Evolutionary conservation across 2,888 invertebrate genomes (phyloP).

Genomic region (Apamea anceps): DNA sequence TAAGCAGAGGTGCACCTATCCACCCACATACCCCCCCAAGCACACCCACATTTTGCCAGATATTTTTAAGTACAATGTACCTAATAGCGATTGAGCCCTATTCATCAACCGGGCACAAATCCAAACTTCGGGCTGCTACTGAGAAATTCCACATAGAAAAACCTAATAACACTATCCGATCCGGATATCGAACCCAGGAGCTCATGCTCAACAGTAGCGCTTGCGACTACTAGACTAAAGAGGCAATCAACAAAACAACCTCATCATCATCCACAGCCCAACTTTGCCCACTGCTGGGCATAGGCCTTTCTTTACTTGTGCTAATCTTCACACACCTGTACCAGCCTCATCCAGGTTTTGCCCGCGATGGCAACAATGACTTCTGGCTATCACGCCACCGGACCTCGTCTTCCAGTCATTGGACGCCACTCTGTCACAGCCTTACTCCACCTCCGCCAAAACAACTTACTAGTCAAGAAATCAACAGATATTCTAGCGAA

Average conservation of each 20-base stretch:
- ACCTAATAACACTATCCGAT: background rate
- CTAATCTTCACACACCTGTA: too few relatives aligned
- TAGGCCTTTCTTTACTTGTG: too few relatives aligned
- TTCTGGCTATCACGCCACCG: too few relatives aligned
- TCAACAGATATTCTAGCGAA: background rate
- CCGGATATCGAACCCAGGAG: background rate
- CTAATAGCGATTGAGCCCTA: too few relatives aligned
- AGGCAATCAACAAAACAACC: background rate
- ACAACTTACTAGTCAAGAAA: background rate
- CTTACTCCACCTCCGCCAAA: background rate
- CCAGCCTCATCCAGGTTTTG: too few relatives aligned
- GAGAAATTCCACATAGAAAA: background rate
- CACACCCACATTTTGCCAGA: background rate
- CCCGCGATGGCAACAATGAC: too few relatives aligned
- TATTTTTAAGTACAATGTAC: background rate
- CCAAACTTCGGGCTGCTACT: too few relatives aligned
- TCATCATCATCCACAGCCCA: too few relatives aligned
- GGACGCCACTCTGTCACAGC: too few relatives aligned
- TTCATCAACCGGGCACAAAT: background rate
- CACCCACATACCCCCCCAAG: too few relatives aligned
- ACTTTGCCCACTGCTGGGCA: too few relatives aligned
- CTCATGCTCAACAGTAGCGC: background rate
- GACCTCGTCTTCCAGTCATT: too few relatives aligned
- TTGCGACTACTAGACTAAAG: background rate
- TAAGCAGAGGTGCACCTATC: background rate